Conservation (phyloP, 2,888 invertebrate species). For the Antheraea assamensis region DNA sequence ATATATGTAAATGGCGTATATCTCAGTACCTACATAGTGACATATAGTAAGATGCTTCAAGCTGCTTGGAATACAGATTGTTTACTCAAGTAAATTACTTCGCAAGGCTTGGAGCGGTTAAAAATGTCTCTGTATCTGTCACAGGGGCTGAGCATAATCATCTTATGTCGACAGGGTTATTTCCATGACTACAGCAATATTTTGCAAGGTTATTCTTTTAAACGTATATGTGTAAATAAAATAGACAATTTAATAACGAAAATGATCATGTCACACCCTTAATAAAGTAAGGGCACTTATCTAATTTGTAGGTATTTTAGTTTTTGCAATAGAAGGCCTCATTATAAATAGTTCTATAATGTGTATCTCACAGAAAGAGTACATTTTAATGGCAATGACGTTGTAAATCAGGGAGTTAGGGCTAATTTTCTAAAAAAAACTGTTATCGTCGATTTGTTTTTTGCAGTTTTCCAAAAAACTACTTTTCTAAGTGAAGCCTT, state of each 20-base stretch:
- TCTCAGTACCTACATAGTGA: slow-evolving; percentile 14
- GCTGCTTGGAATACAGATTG: slow-evolving; percentile 54
- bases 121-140: slow-evolving; percentile 66
- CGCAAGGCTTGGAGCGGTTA: slow-evolving; percentile 64
- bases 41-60: slow-evolving; percentile 40
- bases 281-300: too few relatives aligned
- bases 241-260: neutral
- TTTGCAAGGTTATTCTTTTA: neutral
- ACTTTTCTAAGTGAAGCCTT: too few relatives aligned
- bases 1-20: slow-evolving; percentile 1
- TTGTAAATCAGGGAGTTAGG: too few relatives aligned
- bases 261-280: too few relatives aligned
- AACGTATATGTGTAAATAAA: neutral
- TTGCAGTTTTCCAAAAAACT: too few relatives aligned
- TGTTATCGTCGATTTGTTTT: too few relatives aligned
- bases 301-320: too few relatives aligned
- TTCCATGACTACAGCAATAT: slow-evolving; percentile 14
- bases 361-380: too few relatives aligned
- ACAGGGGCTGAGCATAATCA: slow-evolving; percentile 50
- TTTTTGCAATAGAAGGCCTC: too few relatives aligned
- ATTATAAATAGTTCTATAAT: too few relatives aligned
- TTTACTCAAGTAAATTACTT: slow-evolving; percentile 75
- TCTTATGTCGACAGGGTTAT: slow-evolving; percentile 45
- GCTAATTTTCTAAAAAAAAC: too few relatives aligned
- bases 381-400: too few relatives aligned